Conservation (phyloP, 1,140 invertebrate species). For the Leucophenga varia region DNA sequence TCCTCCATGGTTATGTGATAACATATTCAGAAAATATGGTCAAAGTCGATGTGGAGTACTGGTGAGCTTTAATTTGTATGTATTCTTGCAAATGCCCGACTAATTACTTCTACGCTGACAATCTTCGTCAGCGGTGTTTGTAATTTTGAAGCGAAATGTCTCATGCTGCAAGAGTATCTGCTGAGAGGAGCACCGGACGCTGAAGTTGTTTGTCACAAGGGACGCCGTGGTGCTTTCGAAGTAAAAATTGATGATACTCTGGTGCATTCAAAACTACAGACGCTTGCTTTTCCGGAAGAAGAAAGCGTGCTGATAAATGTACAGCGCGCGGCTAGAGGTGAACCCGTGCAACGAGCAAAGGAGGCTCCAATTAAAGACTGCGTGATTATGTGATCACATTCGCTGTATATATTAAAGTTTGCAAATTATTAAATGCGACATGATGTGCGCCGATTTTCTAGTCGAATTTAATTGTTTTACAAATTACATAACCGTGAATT, state of each 20-base stretch:
- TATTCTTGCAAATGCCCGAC: neutral
- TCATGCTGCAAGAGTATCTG: constrained; percentile 39
- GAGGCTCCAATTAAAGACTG: constrained; percentile 59
- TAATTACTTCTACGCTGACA: neutral
- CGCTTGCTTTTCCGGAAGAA: constrained; percentile 62
- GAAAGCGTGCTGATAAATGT: constrained; percentile 60
- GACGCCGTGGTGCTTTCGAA: constrained; percentile 63
- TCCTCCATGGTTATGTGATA: no score
- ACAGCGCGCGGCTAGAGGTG: constrained; percentile 56
- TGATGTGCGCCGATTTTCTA: no score
- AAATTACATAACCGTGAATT: no score
- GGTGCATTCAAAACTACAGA: constrained; percentile 65
- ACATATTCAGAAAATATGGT: no score
- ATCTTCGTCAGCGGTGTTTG: constrained; percentile 32
- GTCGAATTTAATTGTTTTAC: no score
- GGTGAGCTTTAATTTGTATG: constrained; percentile 23
- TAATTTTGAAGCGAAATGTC: constrained; percentile 48
- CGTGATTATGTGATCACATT: constrained; percentile 34
- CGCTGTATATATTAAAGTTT: no score
- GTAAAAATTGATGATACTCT: constrained; percentile 61
- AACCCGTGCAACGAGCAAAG: constrained; percentile 50
- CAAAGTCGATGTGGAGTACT: constrained; percentile 52
- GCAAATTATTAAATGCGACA: no score
- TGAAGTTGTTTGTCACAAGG: constrained; percentile 36
- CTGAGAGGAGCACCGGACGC: constrained; percentile 24